These are phyloP conservation scores for Brotula barbata DNA, from an alignment of 2,797 vertebrate species.

Conservation along the genomic window DNA sequence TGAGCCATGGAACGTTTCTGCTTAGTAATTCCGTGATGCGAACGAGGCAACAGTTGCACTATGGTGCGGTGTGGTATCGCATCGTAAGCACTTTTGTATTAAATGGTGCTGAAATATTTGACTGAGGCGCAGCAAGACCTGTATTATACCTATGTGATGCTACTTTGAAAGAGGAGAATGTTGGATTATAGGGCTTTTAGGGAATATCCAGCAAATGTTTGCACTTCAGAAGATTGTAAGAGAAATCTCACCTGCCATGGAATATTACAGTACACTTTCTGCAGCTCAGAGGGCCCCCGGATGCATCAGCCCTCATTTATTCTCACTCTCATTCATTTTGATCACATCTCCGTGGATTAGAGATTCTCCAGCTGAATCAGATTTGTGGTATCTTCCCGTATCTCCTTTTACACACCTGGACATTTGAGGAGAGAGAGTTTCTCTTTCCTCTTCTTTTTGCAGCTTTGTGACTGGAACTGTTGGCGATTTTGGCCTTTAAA, in stretches of 20 bases:
- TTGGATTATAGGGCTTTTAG: conserved; percentile 33
- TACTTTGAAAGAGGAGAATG: conserved; percentile 15
- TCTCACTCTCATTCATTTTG: too few species aligned
- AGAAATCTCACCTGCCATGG: conserved; percentile 21
- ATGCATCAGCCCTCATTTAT: too few species aligned
- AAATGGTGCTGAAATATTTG: conserved; percentile 44
- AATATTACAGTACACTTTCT: conserved; percentile 17
- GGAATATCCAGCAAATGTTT: conserved; percentile 29
- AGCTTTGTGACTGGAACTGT: too few species aligned
- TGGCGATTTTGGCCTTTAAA: too few species aligned
- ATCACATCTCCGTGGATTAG: too few species aligned
- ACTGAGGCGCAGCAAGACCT: conserved; percentile 15
- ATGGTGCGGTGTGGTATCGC: conserved; percentile 2
- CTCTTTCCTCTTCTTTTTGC: too few species aligned
- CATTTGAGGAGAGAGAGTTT: too few species aligned
- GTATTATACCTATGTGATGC: background rate
- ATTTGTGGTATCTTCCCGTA: too few species aligned
- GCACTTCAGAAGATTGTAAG: background rate
- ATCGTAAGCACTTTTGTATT: conserved; percentile 29
- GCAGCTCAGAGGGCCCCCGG: too few species aligned
- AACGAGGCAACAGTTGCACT: background rate
- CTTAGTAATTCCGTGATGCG: conserved; percentile 20
- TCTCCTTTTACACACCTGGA: too few species aligned
- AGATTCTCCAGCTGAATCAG: too few species aligned
- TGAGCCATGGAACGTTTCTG: conserved; percentile 28